Base-by-base conservation (phyloP, 2,113 vertebrate genomes). In the Gnathonemus echidnorhynchus region DNA sequence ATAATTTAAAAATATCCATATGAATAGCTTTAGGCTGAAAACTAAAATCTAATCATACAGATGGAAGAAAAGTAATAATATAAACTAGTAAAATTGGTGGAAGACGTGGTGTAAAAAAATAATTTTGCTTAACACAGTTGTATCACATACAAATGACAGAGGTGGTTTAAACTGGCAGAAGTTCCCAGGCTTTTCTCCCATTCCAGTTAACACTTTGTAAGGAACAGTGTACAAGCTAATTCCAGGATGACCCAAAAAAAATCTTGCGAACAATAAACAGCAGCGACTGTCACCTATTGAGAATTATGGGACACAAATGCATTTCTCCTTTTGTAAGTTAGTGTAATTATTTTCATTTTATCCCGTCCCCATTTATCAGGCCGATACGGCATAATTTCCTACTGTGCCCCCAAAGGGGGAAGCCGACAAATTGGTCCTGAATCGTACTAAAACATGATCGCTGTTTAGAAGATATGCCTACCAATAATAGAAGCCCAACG, bases 271-370 rank as follows among this genome's bases (percentile, higher is more conserved):
- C 49, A 56, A 53, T 2, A 53, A 52, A 8, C 49, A 87, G 7
- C 50, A 53, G 35, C 2, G 31, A 8, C 15, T 19, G 1, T 53
- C 13, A 27, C 27, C 50, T 53, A 17, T 53, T 53, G 49, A 45
- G 21, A 24, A 35, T 87, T 19, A 88, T 15, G 53, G 35, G 48
- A 19, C 56, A 62, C 4, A 19, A 39, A 42, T 62, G 31, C 35
- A 88, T 27, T 19, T 39, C 50, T 58, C 17, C 31, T 31, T 87
- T 52, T 52, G 17, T 19, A 19, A 53, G 87, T 62, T 9, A 88
- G 17, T 7, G 10, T 13, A 88, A 88, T 88, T 42, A 74, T 70
- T 89, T 83, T 52, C 84, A 87, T 87, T 87, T 56, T 39, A 52
- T 53, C 49, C 31, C 15, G 3, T n/a, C 27, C 49, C 50, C 86